Percentiles rank a stretch among this genome's conserved stretches.
These are phyloP conservation scores for Cyprinus carpio DNA, from an alignment of 2,113 vertebrate genomes.

Conservation along the genomic window DNA sequence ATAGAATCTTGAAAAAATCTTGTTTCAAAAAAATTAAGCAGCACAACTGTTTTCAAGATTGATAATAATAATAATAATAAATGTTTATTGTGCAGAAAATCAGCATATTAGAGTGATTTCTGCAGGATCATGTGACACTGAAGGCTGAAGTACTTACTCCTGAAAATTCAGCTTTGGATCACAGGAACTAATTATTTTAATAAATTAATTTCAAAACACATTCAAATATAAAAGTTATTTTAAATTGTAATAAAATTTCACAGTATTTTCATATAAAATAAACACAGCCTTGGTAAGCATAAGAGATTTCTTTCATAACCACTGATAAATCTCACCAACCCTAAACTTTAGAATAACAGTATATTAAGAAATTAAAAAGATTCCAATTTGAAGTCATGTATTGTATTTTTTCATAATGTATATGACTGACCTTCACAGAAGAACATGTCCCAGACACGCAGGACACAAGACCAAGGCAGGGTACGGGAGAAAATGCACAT, in stretches of 20 bases:
- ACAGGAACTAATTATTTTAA: neutral
- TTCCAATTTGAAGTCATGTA: too few relatives aligned
- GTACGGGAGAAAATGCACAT: slow-evolving; percentile 94
- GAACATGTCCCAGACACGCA: slow-evolving; percentile 96
- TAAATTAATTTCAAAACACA: too few relatives aligned
- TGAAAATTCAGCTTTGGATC: neutral
- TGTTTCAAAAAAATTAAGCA: neutral
- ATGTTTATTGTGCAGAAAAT: too few relatives aligned
- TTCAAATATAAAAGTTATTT: too few relatives aligned
- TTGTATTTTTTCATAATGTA: neutral
- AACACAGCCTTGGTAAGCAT: neutral
- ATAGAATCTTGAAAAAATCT: too few relatives aligned
- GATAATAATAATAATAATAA: too few relatives aligned
- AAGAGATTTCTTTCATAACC: neutral
- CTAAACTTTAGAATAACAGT: neutral
- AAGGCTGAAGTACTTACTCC: neutral
- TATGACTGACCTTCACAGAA: slow-evolving; percentile 86
- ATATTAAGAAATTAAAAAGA: neutral
- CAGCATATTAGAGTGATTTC: too few relatives aligned
- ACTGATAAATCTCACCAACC: neutral
- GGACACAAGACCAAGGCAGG: slow-evolving; percentile 85
- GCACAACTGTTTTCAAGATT: neutral
- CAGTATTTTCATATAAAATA: neutral
- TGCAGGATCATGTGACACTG: neutral
- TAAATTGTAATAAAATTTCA: too few relatives aligned